Percentiles rank a stretch among this genome's conserved stretches.
These are phyloP conservation scores for Amphipoea lucens DNA, from an alignment of 2,888 invertebrate species.

Conservation along the genomic window DNA sequence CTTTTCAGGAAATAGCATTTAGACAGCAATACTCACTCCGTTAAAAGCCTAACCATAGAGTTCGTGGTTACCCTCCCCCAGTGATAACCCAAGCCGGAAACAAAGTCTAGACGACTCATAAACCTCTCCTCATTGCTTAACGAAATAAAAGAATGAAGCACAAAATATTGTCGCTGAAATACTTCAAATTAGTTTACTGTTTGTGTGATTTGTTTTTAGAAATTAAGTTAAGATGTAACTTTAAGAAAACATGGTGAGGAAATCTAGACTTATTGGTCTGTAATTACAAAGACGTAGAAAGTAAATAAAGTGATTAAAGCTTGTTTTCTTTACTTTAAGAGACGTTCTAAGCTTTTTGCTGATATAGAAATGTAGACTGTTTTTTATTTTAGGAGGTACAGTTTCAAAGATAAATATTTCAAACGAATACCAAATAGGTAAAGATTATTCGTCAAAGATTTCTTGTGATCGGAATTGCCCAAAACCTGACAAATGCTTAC, in stretches of 20 bases:
- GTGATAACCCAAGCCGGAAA: constrained; percentile 33
- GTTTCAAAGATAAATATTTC: not conserved
- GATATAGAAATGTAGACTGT: too few relatives aligned
- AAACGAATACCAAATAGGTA: not conserved
- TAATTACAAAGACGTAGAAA: not conserved
- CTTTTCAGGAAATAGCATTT: constrained; percentile 1
- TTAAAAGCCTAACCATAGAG: constrained; percentile 22
- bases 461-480: not conserved
- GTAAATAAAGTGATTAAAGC: not conserved
- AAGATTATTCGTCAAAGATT: not conserved
- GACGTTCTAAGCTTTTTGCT: not conserved
- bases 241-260: not conserved
- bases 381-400: not conserved
- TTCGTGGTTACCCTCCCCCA: constrained; percentile 22
- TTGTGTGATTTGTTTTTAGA: not conserved
- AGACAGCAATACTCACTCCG: not conserved
- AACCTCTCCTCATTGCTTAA: constrained; percentile 31
- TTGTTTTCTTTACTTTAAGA: not conserved
- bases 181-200: constrained; percentile 15
- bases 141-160: constrained; percentile 40
- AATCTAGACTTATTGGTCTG: constrained; percentile 14
- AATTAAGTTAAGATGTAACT: constrained; percentile 6
- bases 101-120: constrained; percentile 55
- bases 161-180: constrained; percentile 17
- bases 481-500: constrained; percentile 7